Evolutionary conservation across 2,888 invertebrate genomes (phyloP).

Genomic region (Axea sp.): DNA sequence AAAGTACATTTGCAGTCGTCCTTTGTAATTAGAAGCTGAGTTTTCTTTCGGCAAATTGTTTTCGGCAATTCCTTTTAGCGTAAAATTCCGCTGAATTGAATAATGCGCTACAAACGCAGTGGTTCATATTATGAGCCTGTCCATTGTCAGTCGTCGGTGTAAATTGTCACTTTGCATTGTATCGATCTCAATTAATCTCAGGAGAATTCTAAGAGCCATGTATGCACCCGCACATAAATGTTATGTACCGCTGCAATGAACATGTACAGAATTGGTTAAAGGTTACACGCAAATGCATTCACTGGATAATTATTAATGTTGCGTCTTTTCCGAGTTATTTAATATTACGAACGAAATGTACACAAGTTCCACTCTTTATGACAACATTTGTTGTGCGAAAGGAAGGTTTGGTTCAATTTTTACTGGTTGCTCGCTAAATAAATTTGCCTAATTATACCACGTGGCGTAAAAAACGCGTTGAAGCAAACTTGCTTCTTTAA

Average conservation of each 20-base stretch:
- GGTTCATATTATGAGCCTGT: slow-evolving; percentile 22
- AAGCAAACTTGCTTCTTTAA: no score
- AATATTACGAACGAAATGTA: background rate
- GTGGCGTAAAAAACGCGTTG: no score
- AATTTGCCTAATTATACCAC: no score
- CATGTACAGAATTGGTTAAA: slow-evolving; percentile 1
- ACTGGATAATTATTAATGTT: slow-evolving; percentile 14
- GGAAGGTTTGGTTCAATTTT: no score
- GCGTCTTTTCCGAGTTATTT: background rate
- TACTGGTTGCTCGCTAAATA: no score
- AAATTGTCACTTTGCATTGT: slow-evolving; percentile 55
- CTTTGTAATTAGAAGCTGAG: no score
- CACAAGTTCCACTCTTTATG: no score
- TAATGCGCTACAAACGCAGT: slow-evolving; percentile 3
- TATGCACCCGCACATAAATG: slow-evolving; percentile 45
- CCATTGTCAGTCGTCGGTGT: slow-evolving; percentile 36
- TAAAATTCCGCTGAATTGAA: slow-evolving; percentile 7
- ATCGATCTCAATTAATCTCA: slow-evolving; percentile 57
- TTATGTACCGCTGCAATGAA: slow-evolving; percentile 6
- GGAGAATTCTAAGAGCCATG: slow-evolving; percentile 49
- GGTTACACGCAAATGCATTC: slow-evolving; percentile 11
- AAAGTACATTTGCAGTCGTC: background rate
- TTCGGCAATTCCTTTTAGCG: no score
- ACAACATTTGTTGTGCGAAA: no score
- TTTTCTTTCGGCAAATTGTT: no score